Percentiles rank a stretch among this genome's conserved stretches.
Evolutionary conservation across 2,797 vertebrate species (phyloP).

Genomic region (Sebastes iracundus): DNA sequence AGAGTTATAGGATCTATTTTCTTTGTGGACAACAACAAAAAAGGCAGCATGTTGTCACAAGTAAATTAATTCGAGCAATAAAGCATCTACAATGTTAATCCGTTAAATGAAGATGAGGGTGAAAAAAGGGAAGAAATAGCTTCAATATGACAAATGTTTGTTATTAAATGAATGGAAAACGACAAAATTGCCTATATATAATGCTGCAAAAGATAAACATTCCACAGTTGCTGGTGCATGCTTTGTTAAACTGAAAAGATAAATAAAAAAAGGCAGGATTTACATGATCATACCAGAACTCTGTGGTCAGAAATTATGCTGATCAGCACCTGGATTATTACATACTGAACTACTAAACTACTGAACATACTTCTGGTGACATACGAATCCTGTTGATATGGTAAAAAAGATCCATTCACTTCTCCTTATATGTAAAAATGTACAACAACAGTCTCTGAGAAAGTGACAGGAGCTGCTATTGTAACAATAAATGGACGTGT

Average conservation of each 20-base stretch:
- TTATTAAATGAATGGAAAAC: background rate
- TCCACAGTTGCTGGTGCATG: background rate
- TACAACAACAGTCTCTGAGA: background rate
- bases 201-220: background rate
- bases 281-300: background rate
- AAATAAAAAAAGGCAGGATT: background rate
- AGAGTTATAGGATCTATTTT: background rate
- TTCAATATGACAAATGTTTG: background rate
- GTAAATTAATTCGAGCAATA: background rate
- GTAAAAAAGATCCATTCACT: background rate
- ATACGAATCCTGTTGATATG: background rate
- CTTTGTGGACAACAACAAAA: background rate
- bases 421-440: background rate
- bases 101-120: background rate
- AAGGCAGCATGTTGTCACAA: background rate
- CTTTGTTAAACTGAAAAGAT: background rate
- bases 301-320: background rate
- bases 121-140: background rate
- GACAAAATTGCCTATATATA: background rate
- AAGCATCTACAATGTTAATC: background rate
- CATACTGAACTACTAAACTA: background rate
- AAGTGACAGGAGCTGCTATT: constrained; percentile 1
- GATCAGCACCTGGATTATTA: background rate
- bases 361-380: background rate
- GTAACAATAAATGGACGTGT: constrained; percentile 3